These are phyloP conservation scores for Alfaro cultratus DNA, from an alignment of 2,797 vertebrate genomes.

Conservation along the genomic window DNA sequence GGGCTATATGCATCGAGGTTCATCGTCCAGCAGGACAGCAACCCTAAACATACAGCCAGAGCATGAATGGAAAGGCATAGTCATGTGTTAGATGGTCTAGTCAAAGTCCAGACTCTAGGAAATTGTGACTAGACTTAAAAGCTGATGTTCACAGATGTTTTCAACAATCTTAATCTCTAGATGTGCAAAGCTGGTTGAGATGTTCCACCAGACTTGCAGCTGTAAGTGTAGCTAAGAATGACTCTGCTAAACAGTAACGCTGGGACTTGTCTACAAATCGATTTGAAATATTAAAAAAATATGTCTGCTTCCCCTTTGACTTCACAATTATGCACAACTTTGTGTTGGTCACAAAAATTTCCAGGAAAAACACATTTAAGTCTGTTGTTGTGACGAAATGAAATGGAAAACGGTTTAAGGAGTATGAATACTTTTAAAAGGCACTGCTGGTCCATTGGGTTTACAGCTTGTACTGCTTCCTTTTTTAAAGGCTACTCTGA, in stretches of 20 bases:
- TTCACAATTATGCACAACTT: neutral
- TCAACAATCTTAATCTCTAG: neutral
- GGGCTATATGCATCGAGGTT: neutral
- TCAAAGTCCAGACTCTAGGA: neutral
- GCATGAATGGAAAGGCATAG: neutral
- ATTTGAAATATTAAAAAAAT: neutral
- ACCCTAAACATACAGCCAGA: neutral
- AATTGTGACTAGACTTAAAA: neutral
- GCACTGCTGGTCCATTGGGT: constrained; percentile 42
- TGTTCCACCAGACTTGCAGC: neutral
- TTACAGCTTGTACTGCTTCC: constrained; percentile 45
- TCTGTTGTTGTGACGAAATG: neutral
- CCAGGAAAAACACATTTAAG: neutral
- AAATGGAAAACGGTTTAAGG: neutral
- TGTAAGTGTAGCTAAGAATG: neutral
- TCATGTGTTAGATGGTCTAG: neutral
- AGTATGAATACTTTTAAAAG: neutral
- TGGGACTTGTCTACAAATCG: neutral
- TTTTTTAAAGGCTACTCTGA: constrained; percentile 60
- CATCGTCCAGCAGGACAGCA: neutral
- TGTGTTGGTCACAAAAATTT: neutral
- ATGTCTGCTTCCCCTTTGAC: neutral
- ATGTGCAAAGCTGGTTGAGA: neutral
- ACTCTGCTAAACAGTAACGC: neutral
- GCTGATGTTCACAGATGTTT: neutral